Base-by-base conservation (phyloP, 1,140 invertebrate species). In the Goniozus legneri region DNA sequence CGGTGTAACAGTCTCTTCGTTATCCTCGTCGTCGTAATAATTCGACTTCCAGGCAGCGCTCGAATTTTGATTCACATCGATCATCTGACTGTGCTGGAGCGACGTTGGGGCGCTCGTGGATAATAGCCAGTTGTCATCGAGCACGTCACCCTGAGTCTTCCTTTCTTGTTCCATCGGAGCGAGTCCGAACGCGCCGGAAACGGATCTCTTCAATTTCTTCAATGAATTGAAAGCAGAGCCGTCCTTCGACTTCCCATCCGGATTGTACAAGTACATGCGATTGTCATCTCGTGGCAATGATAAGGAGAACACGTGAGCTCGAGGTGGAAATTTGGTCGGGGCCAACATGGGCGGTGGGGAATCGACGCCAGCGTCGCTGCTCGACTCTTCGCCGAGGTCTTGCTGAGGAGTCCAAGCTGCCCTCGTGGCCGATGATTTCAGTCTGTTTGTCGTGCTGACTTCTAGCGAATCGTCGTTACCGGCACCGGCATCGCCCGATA, bases 341-440 rank as follows among this genome's bases (percentile, higher is more conserved):
- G 70, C 64, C 3, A 57, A 30, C 34, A 61, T 56, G 14, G 64
- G 60, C 1, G 64, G 56, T 10, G 58, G 50, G 4, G 65, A 72
- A 35, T 77, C 76, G 2, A 79, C 77, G 1, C 80, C 82, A 21
- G 82, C 84, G 54, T 86, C 84, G 14, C 84, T 84, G 51, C 84
- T 85, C 30, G 82, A 81, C 54, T 82, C 82, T 24, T 80, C 80
- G 0, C 67, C 77, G 8, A 91, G 75, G 66, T 91, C 89, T 63
- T 91, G 88, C 48, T 89, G 87, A 0, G 89, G 88, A 2, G 88
- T 91, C 89, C 88, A 92, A 0, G 83, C 70, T 3, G 70, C 60
- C 34, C 65, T 60, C 2, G 47, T 52, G 7, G 52, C 47, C 6
- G 52, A 37, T 2, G 54, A 54, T 20, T 69, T 70, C 32, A 54